These are phyloP conservation scores for Alcedo atthis DNA, from an alignment of 2,797 vertebrate genomes.

Conservation along the genomic window DNA sequence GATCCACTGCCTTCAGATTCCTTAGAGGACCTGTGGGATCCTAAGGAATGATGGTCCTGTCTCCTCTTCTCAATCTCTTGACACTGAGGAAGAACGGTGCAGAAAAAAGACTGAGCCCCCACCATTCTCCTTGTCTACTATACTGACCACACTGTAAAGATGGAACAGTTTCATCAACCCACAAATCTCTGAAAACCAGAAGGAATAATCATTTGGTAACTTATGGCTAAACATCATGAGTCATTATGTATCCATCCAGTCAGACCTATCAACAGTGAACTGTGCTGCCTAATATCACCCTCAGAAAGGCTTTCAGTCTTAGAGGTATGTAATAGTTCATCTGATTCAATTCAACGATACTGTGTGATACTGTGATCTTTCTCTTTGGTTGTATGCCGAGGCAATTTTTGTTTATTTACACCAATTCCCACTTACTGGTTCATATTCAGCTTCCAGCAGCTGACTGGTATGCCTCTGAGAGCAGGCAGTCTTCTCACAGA, in stretches of 20 bases:
- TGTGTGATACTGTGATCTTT: not conserved
- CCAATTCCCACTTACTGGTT: not conserved
- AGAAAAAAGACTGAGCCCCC: slow-evolving; percentile 59
- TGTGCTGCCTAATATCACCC: not conserved
- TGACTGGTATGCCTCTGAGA: not conserved
- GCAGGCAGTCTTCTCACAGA: not conserved
- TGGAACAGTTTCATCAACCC: slow-evolving; percentile 24
- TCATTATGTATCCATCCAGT: not conserved
- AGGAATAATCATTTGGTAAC: not conserved
- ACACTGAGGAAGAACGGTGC: slow-evolving; percentile 63
- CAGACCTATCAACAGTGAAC: not conserved
- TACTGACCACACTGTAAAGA: slow-evolving; percentile 38
- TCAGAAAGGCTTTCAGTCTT: not conserved
- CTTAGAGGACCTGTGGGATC: slow-evolving; percentile 35
- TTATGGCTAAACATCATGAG: not conserved
- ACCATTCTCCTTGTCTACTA: slow-evolving; percentile 37
- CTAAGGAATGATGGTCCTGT: slow-evolving; percentile 49
- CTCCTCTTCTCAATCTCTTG: slow-evolving; percentile 66
- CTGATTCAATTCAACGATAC: too few relatives aligned
- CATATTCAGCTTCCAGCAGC: slow-evolving; percentile 7
- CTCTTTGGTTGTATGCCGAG: not conserved
- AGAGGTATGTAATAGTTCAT: not conserved
- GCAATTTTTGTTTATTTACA: not conserved
- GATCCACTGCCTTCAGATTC: slow-evolving; percentile 42
- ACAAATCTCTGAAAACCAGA: not conserved